A percentile compares a stretch with the other conserved stretches of the same genome.
Evolutionary conservation across 1,140 invertebrate genomes (phyloP).

Genomic region (Drosophila lacertosa): DNA sequence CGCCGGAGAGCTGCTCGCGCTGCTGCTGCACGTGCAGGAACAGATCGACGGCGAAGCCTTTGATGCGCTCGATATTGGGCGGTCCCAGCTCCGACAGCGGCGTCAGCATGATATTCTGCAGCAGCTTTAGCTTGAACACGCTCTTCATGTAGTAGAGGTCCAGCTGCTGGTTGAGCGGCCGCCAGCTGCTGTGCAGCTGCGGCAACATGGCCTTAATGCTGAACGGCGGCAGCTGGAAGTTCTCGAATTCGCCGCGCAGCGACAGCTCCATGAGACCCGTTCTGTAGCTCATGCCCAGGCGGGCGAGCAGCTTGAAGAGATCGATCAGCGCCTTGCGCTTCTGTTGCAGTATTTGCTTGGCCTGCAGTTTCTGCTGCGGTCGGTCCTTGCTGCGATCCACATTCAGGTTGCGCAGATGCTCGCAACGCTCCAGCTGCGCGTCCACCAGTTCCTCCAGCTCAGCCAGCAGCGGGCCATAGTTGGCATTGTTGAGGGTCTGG

Average conservation of each 20-base stretch:
- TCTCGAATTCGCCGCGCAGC: constrained; percentile 76
- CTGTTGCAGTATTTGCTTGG: constrained; percentile 92
- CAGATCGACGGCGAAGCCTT: constrained; percentile 91
- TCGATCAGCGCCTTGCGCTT: constrained; percentile 93
- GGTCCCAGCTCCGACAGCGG: constrained; percentile 92
- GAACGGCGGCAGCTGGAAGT: constrained; percentile 70
- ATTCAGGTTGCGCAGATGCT: constrained; percentile 87
- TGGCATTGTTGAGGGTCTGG: constrained; percentile 85
- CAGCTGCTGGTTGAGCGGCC: constrained; percentile 72
- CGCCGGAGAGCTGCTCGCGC: constrained; percentile 77
- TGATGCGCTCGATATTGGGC: constrained; percentile 92
- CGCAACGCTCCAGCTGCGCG: constrained; percentile 87
- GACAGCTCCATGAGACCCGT: constrained; percentile 87
- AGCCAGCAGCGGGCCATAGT: constrained; percentile 86
- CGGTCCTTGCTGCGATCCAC: constrained; percentile 87
- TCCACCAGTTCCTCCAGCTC: constrained; percentile 88
- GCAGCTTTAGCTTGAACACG: constrained; percentile 84
- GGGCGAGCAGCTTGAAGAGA: constrained; percentile 91
- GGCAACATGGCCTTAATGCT: constrained; percentile 69
- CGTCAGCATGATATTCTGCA: constrained; percentile 87
- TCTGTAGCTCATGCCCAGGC: constrained; percentile 92
- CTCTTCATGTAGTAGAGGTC: constrained; percentile 81
- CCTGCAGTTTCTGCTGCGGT: constrained; percentile 90
- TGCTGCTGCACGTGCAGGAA: constrained; percentile 86
- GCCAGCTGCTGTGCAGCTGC: constrained; percentile 51